Base-by-base conservation (phyloP, 2,888 invertebrate species). In the Drosophila mimica region DNA sequence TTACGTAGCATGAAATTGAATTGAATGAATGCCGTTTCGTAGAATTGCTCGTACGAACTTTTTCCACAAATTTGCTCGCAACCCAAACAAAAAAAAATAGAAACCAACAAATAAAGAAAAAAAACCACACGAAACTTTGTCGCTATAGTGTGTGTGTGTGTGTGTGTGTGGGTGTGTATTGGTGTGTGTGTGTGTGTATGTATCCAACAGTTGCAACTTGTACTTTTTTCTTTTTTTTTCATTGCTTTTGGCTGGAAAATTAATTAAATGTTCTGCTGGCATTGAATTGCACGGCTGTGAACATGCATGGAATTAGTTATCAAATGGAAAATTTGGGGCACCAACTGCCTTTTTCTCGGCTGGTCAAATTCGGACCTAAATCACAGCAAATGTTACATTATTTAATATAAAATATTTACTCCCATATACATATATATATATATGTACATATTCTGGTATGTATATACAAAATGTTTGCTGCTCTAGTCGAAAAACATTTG, bases 1-100 rank as follows among this genome's bases (percentile, higher is more conserved):
- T 83, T 83, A 84, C 76, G 63, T 52, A 81, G 72, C 82, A 82
- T 85, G 82, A 83, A 83, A 83, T 83, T 83, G 82, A 84, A 84
- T 84, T 83, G 76, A 85, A 85, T 82, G 79, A 70, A 84, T 76
- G 80, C 61, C 70, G 67, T 77, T 67, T 72, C 82, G 77, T 69
- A 73, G 71, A 77, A 82, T 74, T 73, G 69, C 74, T 72, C 52
- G 59, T 49, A 71, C 61, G 78, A 79, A 68, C 80, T 79, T 36
- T 79, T 69, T 76, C 38, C 57, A 34, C 58, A 56, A 43, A 60
- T 73, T 69, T 53, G 36, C 33, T 43, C 49, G 56, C 8, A 20
- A 20, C 9, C 38, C 36, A 28, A 33, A 43, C 13, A 61, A 28
- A 57, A 46, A 25, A n/a, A 31, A 28, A 34, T 36, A 28, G 34